Evolutionary conservation across 2,888 invertebrate species (phyloP).

Genomic region (Eristalis tenax): DNA sequence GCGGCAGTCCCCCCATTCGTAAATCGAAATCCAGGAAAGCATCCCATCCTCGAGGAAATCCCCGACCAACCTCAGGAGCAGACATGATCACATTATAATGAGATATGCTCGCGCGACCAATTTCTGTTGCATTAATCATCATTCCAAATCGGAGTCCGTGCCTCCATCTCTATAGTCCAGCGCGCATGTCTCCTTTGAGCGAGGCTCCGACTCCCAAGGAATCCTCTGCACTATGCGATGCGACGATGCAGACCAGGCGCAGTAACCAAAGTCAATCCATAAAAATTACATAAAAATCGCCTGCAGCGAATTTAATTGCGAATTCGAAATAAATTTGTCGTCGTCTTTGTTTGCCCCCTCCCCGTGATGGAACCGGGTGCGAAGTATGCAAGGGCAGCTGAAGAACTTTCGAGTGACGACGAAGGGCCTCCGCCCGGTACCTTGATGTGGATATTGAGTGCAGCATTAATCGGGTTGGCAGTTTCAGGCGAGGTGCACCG

Average conservation of each 20-base stretch:
- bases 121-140: slow-evolving; percentile 72
- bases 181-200: slow-evolving; percentile 13
- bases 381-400: slow-evolving; percentile 9
- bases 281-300: slow-evolving; percentile 76
- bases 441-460: slow-evolving; percentile 41
- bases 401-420: slow-evolving; percentile 21
- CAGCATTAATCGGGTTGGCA: slow-evolving; percentile 59
- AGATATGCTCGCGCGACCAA: slow-evolving; percentile 72
- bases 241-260: slow-evolving; percentile 13
- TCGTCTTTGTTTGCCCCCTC: slow-evolving; percentile 70
- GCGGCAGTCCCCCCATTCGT: background rate
- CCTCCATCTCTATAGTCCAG: slow-evolving; percentile 48
- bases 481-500: slow-evolving; percentile 44
- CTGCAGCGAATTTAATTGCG: slow-evolving; percentile 79
- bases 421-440: slow-evolving; percentile 31
- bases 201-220: slow-evolving; percentile 30
- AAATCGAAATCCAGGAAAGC: slow-evolving; percentile 51
- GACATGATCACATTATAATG: slow-evolving; percentile 72
- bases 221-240: slow-evolving; percentile 14
- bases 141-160: slow-evolving; percentile 64
- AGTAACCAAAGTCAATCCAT: slow-evolving; percentile 73
- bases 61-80: slow-evolving; percentile 55
- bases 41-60: slow-evolving; percentile 26
- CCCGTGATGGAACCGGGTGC: background rate
- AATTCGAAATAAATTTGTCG: slow-evolving; percentile 78